Conservation (phyloP, 2,888 invertebrate species). For the Lasioglossum malachurum region DNA sequence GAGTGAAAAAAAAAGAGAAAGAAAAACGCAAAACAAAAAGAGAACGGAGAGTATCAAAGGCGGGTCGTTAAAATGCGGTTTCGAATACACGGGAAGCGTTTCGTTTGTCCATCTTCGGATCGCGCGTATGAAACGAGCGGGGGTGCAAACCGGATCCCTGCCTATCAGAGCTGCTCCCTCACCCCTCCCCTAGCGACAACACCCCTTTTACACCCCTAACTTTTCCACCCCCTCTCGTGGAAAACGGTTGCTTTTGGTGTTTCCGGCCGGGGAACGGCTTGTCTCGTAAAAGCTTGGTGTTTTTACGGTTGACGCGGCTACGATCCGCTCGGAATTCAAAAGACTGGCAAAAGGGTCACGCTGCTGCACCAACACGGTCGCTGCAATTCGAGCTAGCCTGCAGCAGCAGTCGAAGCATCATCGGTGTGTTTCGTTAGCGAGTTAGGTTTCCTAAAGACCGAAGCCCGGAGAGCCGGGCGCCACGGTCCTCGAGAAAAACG, state of each 20-base stretch:
- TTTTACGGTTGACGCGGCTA: conserved; percentile 39
- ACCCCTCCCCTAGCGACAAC: conserved; percentile 36
- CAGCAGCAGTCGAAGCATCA: background rate
- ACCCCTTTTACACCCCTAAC: background rate
- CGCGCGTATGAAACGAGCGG: conserved; percentile 5
- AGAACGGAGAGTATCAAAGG: conserved; percentile 1
- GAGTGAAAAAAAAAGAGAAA: background rate
- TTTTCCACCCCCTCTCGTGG: background rate
- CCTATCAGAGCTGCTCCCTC: background rate
- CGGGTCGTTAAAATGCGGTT: background rate
- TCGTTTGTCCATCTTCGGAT: conserved; percentile 31
- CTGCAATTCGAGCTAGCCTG: background rate
- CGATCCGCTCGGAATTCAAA: conserved; percentile 31
- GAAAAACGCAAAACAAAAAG: background rate
- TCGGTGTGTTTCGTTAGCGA: conserved; percentile 5
- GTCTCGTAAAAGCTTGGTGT: conserved; percentile 51
- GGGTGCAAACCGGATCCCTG: background rate
- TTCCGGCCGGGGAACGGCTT: conserved; percentile 41
- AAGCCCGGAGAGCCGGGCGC: too few species aligned
- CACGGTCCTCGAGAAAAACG: conserved; percentile 8
- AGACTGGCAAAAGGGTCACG: conserved; percentile 33
- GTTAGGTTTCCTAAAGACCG: conserved; percentile 32
- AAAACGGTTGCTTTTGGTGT: conserved; percentile 35
- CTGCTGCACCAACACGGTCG: background rate
- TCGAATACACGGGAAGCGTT: conserved; percentile 14